A percentile compares a stretch with the other conserved stretches of the same genome.
Evolutionary conservation across 64 coral and sea anemone genomes (phyloP).

Genomic region (Pocillopora verrucosa): DNA sequence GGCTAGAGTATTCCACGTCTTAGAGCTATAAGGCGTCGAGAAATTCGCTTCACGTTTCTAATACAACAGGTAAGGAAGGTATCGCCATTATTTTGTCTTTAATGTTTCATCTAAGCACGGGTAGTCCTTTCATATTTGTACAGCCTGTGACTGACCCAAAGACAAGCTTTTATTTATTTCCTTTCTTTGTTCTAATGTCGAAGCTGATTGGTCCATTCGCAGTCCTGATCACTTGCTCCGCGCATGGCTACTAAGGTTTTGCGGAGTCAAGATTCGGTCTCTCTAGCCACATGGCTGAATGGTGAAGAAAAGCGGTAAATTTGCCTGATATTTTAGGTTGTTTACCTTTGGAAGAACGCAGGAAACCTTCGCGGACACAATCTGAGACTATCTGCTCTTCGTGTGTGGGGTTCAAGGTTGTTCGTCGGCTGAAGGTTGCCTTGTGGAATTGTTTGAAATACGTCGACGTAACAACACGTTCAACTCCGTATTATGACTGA

Average conservation of each 20-base stretch:
- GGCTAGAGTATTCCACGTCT: not conserved
- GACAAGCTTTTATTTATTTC: not conserved
- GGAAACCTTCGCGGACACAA: constrained; percentile 79
- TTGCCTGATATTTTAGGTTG: constrained; percentile 39
- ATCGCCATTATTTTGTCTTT: constrained; percentile 26
- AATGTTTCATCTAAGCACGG: constrained; percentile 17
- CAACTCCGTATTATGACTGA: constrained; percentile 76
- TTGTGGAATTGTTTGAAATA: constrained; percentile 73
- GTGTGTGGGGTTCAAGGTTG: constrained; percentile 79
- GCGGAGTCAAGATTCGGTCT: constrained; percentile 12
- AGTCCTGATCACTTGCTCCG: constrained; percentile 40
- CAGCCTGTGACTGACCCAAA: constrained; percentile 3
- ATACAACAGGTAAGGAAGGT: constrained; percentile 31
- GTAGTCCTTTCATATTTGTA: constrained; percentile 20
- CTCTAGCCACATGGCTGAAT: constrained; percentile 76
- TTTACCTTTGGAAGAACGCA: constrained; percentile 26
- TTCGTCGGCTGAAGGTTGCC: constrained; percentile 75
- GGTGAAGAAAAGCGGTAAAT: constrained; percentile 54
- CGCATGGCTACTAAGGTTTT: constrained; percentile 50
- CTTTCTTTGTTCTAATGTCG: not conserved
- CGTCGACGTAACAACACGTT: constrained; percentile 66
- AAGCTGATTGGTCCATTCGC: constrained; percentile 4
- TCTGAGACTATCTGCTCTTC: constrained; percentile 53
- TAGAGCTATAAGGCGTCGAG: not conserved
- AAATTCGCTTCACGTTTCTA: not conserved